These are phyloP conservation scores for Odontomyia ornata DNA, from an alignment of 2,888 invertebrate species.

Conservation along the genomic window DNA sequence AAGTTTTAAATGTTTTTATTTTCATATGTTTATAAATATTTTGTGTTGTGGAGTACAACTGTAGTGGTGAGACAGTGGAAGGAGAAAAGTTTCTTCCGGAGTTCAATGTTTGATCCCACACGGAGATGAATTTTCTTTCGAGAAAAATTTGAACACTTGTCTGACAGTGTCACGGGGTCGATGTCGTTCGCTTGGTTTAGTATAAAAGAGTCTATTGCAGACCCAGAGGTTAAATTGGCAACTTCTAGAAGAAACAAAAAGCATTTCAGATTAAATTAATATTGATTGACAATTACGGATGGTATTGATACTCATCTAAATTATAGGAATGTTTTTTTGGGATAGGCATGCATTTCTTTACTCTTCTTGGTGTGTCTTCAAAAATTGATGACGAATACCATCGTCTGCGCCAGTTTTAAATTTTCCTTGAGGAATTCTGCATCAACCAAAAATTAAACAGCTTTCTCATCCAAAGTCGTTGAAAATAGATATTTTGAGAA, in stretches of 20 bases:
- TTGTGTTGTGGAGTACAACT: neutral
- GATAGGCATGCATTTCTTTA: too few relatives aligned
- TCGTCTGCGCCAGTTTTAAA: neutral
- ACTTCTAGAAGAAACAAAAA: too few relatives aligned
- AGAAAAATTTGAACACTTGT: neutral
- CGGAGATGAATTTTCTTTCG: neutral
- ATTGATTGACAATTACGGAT: too few relatives aligned
- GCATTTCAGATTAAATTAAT: too few relatives aligned
- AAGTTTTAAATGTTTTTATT: neutral
- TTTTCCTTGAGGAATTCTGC: neutral
- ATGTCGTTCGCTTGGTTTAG: neutral
- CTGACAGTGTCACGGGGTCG: neutral
- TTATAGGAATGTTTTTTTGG: too few relatives aligned
- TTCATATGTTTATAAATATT: neutral
- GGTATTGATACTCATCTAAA: too few relatives aligned
- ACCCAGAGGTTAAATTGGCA: too few relatives aligned
- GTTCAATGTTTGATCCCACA: neutral
- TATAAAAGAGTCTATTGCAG: too few relatives aligned
- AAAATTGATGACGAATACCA: neutral
- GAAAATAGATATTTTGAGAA: neutral
- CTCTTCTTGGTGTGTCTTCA: too few relatives aligned
- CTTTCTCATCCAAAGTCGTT: neutral
- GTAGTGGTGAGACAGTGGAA: too few relatives aligned
- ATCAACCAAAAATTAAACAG: neutral
- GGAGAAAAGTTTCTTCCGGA: neutral